A percentile compares a stretch with the other conserved stretches of the same genome.
Evolutionary conservation across 2,888 invertebrate genomes (phyloP).

Genomic region (Drosophila helvetica): DNA sequence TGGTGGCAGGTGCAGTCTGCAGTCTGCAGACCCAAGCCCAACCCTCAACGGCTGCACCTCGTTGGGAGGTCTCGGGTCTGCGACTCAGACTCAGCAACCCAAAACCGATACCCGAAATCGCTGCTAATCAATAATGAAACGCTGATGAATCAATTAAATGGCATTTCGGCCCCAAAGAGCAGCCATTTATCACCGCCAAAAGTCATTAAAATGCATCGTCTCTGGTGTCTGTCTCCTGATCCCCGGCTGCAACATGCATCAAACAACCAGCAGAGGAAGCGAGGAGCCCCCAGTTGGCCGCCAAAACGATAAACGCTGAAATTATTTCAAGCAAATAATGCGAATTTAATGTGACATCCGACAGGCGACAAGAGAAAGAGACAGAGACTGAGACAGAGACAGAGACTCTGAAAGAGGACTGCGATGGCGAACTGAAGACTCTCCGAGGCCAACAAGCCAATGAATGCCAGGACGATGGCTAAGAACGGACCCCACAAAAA

Average conservation of each 20-base stretch:
- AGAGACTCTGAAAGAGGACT: neutral
- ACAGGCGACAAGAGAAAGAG: constrained; percentile 55
- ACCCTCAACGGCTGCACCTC: constrained; percentile 39
- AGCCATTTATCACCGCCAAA: constrained; percentile 55
- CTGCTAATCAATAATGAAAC: constrained; percentile 46
- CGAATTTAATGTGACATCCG: constrained; percentile 77
- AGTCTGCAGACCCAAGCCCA: constrained; percentile 28
- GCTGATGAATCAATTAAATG: constrained; percentile 75
- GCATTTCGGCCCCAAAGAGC: constrained; percentile 44
- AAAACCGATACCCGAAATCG: constrained; percentile 38
- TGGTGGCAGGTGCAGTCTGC: constrained; percentile 67
- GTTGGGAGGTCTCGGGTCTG: constrained; percentile 38
- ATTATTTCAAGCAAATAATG: constrained; percentile 79
- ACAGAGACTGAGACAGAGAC: constrained; percentile 6
- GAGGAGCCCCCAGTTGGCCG: constrained; percentile 30
- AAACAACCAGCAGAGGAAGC: constrained; percentile 6
- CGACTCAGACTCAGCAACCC: constrained; percentile 29
- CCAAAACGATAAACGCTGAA: constrained; percentile 62
- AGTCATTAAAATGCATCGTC: constrained; percentile 50
- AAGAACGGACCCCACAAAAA: constrained; percentile 26
- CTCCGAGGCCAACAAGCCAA: constrained; percentile 20
- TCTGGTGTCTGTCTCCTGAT: constrained; percentile 28
- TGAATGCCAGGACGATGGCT: constrained; percentile 35
- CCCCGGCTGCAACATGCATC: constrained; percentile 41
- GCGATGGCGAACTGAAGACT: neutral